phyloP scores from a whole-genome alignment of 2,888 invertebrate genomes.

The Pammene aurita region DNA sequence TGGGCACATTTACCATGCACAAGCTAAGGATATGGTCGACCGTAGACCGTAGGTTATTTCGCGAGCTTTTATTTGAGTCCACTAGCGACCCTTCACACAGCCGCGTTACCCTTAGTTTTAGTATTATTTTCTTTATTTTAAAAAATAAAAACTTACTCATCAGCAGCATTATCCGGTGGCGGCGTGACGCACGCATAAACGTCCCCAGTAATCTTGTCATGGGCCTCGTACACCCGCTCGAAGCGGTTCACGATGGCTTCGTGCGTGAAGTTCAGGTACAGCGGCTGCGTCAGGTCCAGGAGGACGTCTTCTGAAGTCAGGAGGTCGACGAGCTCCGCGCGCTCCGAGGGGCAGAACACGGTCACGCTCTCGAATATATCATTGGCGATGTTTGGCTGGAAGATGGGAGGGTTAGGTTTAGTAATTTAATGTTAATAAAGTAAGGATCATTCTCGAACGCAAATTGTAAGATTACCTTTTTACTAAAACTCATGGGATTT shows the following conservation, averaged over 20 bases:
- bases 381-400: constrained; percentile 87
- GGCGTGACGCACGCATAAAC: constrained; percentile 89
- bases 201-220: constrained; percentile 91
- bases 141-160: constrained; percentile 76
- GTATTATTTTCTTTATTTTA: no score
- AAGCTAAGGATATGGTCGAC: no score
- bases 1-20: no score
- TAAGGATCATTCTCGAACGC: background rate
- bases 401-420: constrained; percentile 47
- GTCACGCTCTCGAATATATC: constrained; percentile 92
- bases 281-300: constrained; percentile 90
- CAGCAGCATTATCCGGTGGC: constrained; percentile 82
- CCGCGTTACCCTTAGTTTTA: no score
- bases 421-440: background rate
- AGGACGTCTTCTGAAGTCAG: constrained; percentile 90
- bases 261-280: constrained; percentile 94
- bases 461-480: no score
- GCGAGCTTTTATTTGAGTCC: no score
- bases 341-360: constrained; percentile 91
- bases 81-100: no score
- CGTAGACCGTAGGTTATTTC: no score
- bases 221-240: constrained; percentile 85
- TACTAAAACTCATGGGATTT: no score
- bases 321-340: constrained; percentile 87
- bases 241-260: constrained; percentile 90